A percentile compares a stretch with the other conserved stretches of the same genome.
Evolutionary conservation across 2,797 vertebrate species (phyloP).

Genomic region (Garrulus glandarius): DNA sequence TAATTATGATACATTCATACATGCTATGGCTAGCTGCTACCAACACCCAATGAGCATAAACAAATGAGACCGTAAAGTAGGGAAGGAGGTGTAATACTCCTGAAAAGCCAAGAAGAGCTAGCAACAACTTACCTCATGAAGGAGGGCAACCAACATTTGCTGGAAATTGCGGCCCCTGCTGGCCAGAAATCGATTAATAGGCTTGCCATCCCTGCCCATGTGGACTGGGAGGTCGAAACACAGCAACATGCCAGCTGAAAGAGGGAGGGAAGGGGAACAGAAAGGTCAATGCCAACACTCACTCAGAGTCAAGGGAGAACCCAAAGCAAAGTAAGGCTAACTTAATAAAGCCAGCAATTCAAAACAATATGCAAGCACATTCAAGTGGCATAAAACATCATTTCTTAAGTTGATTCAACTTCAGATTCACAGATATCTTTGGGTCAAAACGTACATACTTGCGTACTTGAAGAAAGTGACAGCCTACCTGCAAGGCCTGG

Average conservation of each 20-base stretch:
- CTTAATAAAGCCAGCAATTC: background rate
- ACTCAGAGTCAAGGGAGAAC: background rate
- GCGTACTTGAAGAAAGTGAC: background rate
- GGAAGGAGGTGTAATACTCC: background rate
- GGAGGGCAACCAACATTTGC: conserved; percentile 85
- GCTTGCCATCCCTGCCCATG: conserved; percentile 85
- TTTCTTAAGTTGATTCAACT: background rate
- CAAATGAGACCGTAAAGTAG: background rate
- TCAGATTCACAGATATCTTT: background rate
- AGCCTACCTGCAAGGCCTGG: conserved; percentile 89
- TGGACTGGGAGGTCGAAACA: conserved; percentile 89
- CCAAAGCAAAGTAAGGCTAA: background rate
- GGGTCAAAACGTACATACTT: background rate
- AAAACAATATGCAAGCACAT: background rate
- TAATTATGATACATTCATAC: background rate
- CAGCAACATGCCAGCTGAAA: conserved; percentile 87
- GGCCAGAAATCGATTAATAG: conserved; percentile 84
- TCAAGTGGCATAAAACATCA: background rate
- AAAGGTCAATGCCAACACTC: background rate
- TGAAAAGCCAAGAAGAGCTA: background rate
- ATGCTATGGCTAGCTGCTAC: background rate
- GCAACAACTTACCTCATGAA: conserved; percentile 84
- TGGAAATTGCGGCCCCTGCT: conserved; percentile 89
- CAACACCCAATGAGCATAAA: background rate
- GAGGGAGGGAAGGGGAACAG: background rate